Evolutionary conservation across 2,888 invertebrate species (phyloP), one percentile per base, ranked within the genome.

Genomic region (Sarcophaga variegata): DNA sequence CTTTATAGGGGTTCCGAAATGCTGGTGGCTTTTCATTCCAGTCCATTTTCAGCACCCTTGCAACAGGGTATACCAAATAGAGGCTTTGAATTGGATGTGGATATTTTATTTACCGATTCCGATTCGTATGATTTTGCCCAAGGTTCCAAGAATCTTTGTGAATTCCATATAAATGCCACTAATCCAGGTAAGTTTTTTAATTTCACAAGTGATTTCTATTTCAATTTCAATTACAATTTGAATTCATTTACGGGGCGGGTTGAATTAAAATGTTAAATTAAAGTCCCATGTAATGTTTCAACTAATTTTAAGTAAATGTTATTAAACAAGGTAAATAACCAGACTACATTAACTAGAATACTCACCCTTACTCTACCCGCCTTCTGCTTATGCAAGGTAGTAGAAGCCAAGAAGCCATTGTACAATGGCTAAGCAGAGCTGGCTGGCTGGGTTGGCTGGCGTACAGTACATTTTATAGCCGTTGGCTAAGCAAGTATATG

Each of bases 1-100:
- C n/a, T 62, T 89, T 89, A 11, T 89, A 94, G 96, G 64, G 97
- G 97, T 1, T 96, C 97, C 8, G 96, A 96, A 91, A 97, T 98
- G 96, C 94, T 97, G 75, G 97, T 98, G 10, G 97, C 97, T 77
- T 97, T 98, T 92, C 96, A 97, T 92, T 97, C 97, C 27, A 97
- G 97, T 14, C 96, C 97, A 0, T 96, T 96, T 92, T 96, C 97
- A 87, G 96, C 97, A 76, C 97, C 97, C 3, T 94, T 97, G 76
- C 96, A 96, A 79, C 95, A 95, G 10, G 95, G 95, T 6, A 93
- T 93, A 81, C 96, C 97, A 0, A 94, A 98, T 81, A 94, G 97
- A 4, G 97, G 97, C 81, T 97, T 98, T 90, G 98, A 98, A 91
- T 95, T 98, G 67, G 96, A 97, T 90, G 97, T 97, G n/a, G 97